phyloP scores from a whole-genome alignment of 1,140 invertebrate genomes.

The Cherax quadricarinatus region DNA sequence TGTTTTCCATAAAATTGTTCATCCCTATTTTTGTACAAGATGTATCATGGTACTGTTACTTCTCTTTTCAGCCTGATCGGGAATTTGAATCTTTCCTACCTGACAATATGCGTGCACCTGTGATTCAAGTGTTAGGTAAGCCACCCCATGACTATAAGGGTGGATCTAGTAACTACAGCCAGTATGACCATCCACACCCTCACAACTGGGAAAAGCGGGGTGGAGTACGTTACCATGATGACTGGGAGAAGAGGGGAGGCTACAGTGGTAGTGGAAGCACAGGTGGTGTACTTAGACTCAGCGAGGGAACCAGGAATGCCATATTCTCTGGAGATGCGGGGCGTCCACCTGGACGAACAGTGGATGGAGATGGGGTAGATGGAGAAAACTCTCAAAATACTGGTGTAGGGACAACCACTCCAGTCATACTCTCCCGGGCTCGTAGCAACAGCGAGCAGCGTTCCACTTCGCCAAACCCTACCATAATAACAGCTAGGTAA shows the following conservation, averaged over 20 bases:
- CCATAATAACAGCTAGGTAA: conserved; percentile 40
- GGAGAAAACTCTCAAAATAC: conserved; percentile 32
- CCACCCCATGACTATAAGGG: conserved; percentile 58
- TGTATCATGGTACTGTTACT: too few relatives aligned
- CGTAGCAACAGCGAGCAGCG: conserved; percentile 63
- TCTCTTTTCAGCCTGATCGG: conserved; percentile 57
- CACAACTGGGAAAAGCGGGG: conserved; percentile 60
- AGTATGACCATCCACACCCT: conserved; percentile 45
- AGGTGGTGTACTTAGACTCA: conserved; percentile 42
- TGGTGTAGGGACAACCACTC: conserved; percentile 35
- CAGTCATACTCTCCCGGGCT: conserved; percentile 54
- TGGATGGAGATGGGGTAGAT: conserved; percentile 35
- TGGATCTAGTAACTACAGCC: conserved; percentile 34
- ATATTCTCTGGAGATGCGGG: conserved; percentile 56
- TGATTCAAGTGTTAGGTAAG: conserved; percentile 60
- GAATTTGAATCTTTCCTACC: conserved; percentile 62
- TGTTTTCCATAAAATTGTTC: too few relatives aligned
- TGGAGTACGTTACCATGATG: conserved; percentile 48
- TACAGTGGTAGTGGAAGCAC: conserved; percentile 31
- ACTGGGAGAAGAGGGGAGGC: conserved; percentile 63
- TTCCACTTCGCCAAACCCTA: conserved; percentile 55
- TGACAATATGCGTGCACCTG: conserved; percentile 63
- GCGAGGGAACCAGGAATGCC: conserved; percentile 46
- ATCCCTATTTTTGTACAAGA: too few relatives aligned
- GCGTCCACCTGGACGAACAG: conserved; percentile 36